Percentiles rank a stretch among this genome's conserved stretches.
Evolutionary conservation across 2,113 vertebrate genomes (phyloP).

Genomic region (Madoqua kirkii): DNA sequence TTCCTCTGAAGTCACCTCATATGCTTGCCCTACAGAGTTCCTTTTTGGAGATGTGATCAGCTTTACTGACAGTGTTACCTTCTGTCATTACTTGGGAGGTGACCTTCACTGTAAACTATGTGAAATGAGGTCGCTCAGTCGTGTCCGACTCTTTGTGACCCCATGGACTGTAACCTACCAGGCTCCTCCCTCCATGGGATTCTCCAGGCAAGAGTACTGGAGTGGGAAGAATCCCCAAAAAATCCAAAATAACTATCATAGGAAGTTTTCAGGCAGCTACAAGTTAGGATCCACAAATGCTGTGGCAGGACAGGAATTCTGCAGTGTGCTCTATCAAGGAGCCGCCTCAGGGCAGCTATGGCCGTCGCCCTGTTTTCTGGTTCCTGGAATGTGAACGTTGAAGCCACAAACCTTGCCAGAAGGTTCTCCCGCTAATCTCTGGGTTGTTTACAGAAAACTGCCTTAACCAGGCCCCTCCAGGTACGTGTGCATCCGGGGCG

Average conservation of each 20-base stretch:
- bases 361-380: neutral
- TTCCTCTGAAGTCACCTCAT: neutral
- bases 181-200: too few species aligned
- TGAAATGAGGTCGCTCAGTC: too few species aligned
- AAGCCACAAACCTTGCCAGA: neutral
- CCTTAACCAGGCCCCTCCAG: conserved; percentile 81
- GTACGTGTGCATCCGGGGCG: conserved; percentile 94
- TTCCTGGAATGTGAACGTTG: neutral
- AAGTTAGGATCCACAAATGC: neutral
- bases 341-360: neutral
- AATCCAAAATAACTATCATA: neutral
- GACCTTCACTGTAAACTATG: neutral
- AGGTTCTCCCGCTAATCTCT: neutral
- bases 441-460: neutral
- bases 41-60: neutral
- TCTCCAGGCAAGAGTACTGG: too few species aligned
- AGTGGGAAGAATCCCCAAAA: neutral
- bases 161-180: too few species aligned
- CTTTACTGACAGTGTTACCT: neutral
- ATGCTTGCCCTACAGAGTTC: neutral
- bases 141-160: too few species aligned
- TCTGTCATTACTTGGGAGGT: neutral
- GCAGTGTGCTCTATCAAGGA: neutral
- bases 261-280: neutral
- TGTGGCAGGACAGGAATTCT: neutral